These are phyloP conservation scores for Carterocephalus palaemon DNA, from an alignment of 2,888 invertebrate species.

Conservation along the genomic window DNA sequence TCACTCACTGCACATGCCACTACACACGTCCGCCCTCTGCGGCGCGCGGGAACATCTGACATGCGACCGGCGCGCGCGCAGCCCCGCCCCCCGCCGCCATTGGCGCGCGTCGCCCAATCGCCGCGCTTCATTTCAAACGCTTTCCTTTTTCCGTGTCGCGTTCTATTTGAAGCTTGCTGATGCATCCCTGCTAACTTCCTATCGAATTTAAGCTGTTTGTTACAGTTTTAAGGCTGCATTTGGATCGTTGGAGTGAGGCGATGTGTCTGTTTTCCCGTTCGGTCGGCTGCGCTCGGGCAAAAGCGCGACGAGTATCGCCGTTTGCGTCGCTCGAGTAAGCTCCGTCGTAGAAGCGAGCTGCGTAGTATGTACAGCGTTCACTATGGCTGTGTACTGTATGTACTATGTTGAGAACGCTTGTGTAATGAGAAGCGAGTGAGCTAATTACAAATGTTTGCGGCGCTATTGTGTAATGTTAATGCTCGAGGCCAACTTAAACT, in stretches of 20 bases:
- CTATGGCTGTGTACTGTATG: conserved; percentile 39
- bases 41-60: conserved; percentile 46
- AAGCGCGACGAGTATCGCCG: conserved; percentile 64
- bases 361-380: conserved; percentile 39
- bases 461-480: conserved; percentile 2
- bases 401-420: neutral
- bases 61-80: conserved; percentile 38
- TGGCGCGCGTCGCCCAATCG: conserved; percentile 71
- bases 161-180: conserved; percentile 75
- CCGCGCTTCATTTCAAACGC: conserved; percentile 73
- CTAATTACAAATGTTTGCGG: conserved; percentile 13
- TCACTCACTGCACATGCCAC: conserved; percentile 45
- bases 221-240: conserved; percentile 24
- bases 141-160: conserved; percentile 73
- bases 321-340: conserved; percentile 35
- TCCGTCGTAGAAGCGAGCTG: neutral
- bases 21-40: conserved; percentile 46
- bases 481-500: too few species aligned
- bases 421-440: conserved; percentile 1
- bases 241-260: conserved; percentile 30
- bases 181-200: conserved; percentile 45
- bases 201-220: conserved; percentile 36
- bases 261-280: conserved; percentile 70
- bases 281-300: conserved; percentile 72
- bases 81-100: conserved; percentile 60